These are phyloP conservation scores for Danio tinwini DNA, from an alignment of 2,797 vertebrate genomes.

Conservation along the genomic window DNA sequence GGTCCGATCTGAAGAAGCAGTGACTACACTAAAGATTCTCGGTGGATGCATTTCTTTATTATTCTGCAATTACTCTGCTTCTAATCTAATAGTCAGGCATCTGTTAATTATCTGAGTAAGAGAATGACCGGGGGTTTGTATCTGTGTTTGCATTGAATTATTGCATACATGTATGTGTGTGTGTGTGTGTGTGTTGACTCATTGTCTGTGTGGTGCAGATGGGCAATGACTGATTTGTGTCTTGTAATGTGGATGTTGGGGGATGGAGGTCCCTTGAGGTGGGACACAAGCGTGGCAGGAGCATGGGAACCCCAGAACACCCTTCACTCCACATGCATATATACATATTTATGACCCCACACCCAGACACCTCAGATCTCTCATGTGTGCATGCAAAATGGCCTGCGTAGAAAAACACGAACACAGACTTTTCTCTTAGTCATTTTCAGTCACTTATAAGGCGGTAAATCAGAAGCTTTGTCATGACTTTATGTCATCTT, in stretches of 20 bases:
- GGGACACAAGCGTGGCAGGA: conserved; percentile 76
- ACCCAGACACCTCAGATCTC: conserved; percentile 34
- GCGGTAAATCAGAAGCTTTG: background rate
- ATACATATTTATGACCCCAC: conserved; percentile 38
- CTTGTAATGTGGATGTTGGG: conserved; percentile 62
- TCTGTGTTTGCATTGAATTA: conserved; percentile 26
- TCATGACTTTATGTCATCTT: background rate
- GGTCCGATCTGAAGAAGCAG: background rate
- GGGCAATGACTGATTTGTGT: conserved; percentile 72
- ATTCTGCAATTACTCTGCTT: background rate
- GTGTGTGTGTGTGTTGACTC: conserved; percentile 58
- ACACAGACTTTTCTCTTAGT: conserved; percentile 13
- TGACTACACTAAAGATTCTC: background rate
- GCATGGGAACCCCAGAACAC: conserved; percentile 77
- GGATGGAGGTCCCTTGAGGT: conserved; percentile 58
- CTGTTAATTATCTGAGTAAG: background rate
- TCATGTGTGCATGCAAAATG: conserved; percentile 1
- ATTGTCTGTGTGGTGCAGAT: conserved; percentile 74
- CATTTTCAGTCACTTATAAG: background rate
- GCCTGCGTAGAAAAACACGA: background rate
- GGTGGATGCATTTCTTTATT: conserved; percentile 4
- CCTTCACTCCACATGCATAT: conserved; percentile 46
- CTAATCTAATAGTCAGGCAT: background rate
- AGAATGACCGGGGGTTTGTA: background rate
- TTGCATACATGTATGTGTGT: conserved; percentile 43